These are phyloP conservation scores for Goniozus legneri DNA, from an alignment of 1,140 invertebrate genomes.

Conservation along the genomic window DNA sequence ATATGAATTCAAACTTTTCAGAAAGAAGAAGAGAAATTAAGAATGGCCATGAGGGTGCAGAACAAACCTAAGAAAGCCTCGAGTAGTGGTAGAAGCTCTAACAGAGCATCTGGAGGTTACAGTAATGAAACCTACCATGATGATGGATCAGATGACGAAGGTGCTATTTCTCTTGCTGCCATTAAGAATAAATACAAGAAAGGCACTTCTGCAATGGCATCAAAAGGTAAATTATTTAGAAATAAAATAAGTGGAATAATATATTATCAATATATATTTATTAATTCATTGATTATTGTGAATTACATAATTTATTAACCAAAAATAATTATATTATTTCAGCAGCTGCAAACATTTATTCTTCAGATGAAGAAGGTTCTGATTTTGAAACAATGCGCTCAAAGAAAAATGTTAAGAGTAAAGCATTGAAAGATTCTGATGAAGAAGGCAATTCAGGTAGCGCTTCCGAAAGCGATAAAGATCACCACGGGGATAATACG, in stretches of 20 bases:
- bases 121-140: constrained; percentile 60
- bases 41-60: constrained; percentile 78
- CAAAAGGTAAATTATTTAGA: constrained; percentile 54
- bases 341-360: constrained; percentile 75
- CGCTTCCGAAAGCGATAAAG: constrained; percentile 36
- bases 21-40: constrained; percentile 92
- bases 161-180: constrained; percentile 84
- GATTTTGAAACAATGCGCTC: constrained; percentile 77
- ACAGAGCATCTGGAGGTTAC: constrained; percentile 58
- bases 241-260: neutral
- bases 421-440: constrained; percentile 81
- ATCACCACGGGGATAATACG: constrained; percentile 16
- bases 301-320: neutral
- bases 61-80: constrained; percentile 63
- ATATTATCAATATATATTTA: too few relatives aligned
- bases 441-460: constrained; percentile 57
- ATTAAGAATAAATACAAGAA: constrained; percentile 95
- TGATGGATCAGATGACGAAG: constrained; percentile 87
- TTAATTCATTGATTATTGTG: constrained; percentile 2
- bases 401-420: constrained; percentile 74
- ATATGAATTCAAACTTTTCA: constrained; percentile 40
- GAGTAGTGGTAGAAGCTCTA: constrained; percentile 59
- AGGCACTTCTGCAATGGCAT: constrained; percentile 38
- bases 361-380: constrained; percentile 85
- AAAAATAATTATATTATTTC: neutral